Evolutionary conservation across 2,113 vertebrate species (phyloP), one percentile per base, ranked within the genome.

Genomic region (Nettapus auritus): DNA sequence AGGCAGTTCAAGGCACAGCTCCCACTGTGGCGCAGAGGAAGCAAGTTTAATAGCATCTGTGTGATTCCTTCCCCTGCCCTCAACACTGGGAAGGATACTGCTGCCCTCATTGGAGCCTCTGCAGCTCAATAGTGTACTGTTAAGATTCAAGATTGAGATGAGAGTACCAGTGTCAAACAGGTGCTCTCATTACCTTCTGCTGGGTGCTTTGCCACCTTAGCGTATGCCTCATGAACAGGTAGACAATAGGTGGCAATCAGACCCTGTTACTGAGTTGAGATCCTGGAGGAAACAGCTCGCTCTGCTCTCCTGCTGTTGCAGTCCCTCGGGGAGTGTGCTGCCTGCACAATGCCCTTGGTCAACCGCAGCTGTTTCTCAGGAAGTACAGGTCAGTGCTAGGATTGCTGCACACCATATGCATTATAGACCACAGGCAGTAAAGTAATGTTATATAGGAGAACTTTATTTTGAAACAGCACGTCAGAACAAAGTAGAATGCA

Each of bases 381-480:
- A 36, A 52, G 46, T 25, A 31, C 14, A 19, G 36, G 40, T 57
- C 26, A 5, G 17, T 26, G 78, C 31, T 63, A 60, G 46, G 85
- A 62, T 1, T 20, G 46, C 60, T 56, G 9, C 38, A 2, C 6
- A 20, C 56, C 19, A 17, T 5, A 28, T 8, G 3, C 11, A 1
- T 11, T 23, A 25, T 6, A 33, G 83, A 71, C 48, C 14, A 31
- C 34, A 78, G 46, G 56, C 79, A 56, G 34, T 9, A 40, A 55
- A 46, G 15, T 34, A 68, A 48, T 8, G 2, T 63, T 13, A 2
- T 10, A 11, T 16, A 23, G 31, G 16, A 7, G 5, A 86, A 79
- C 40, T 97, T 96, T 96, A 96, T 90, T 97, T 83, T 79, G 44
- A 44, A 96, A 89, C 69, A 79, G 25, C 63, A 84, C 50, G 36